phyloP scores from a whole-genome alignment of 2,888 invertebrate genomes.

The Netelia fuscicornis region DNA sequence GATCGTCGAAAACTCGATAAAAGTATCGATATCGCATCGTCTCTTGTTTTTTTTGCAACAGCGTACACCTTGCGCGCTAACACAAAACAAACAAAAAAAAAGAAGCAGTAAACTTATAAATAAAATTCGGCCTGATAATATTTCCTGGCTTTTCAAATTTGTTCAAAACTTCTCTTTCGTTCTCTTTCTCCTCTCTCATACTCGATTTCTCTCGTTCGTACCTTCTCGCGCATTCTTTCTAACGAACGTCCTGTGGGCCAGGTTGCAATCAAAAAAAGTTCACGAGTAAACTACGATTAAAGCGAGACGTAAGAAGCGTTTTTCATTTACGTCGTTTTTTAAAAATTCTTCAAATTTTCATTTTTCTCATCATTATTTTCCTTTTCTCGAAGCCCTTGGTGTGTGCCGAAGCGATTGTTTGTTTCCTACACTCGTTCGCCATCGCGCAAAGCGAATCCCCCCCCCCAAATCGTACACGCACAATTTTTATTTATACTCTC shows the following conservation, averaged over 20 bases:
- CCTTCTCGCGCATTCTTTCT: neutral
- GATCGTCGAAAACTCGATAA: slow-evolving; percentile 25
- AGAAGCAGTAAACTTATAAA: slow-evolving; percentile 34
- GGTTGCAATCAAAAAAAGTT: slow-evolving; percentile 20
- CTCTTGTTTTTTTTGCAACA: slow-evolving; percentile 21
- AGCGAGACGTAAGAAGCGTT: slow-evolving; percentile 46
- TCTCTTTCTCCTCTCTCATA: slow-evolving; percentile 14
- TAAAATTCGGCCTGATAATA: slow-evolving; percentile 51
- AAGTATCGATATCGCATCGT: slow-evolving; percentile 63
- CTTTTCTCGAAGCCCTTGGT: slow-evolving; percentile 43
- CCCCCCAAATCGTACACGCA: neutral
- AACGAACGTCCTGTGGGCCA: slow-evolving; percentile 20
- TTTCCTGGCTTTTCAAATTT: slow-evolving; percentile 39
- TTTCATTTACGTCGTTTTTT: slow-evolving; percentile 14
- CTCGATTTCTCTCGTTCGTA: slow-evolving; percentile 12
- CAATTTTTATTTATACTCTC: neutral
- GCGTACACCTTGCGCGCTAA: slow-evolving; percentile 51
- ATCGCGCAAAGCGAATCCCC: neutral
- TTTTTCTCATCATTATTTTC: neutral
- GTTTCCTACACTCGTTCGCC: neutral
- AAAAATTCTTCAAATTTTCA: neutral
- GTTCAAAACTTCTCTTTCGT: slow-evolving; percentile 26
- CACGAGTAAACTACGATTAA: slow-evolving; percentile 26
- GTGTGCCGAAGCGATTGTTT: slow-evolving; percentile 37
- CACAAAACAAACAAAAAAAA: slow-evolving; percentile 54